phyloP scores from a whole-genome alignment of 2,888 invertebrate species.

The Drosophila infuscata region DNA sequence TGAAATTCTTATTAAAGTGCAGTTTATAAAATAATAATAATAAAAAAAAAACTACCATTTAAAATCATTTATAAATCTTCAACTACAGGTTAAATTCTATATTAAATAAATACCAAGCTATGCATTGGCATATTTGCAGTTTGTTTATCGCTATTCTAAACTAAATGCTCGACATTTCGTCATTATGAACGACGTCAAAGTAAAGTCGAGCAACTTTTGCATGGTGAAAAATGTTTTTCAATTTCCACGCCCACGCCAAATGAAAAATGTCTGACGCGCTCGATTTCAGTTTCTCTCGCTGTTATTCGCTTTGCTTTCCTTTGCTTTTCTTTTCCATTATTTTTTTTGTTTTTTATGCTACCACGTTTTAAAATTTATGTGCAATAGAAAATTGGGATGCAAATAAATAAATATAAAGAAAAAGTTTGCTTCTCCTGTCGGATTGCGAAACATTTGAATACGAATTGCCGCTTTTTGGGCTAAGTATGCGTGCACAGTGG shows the following conservation, averaged over 20 bases:
- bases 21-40: neutral
- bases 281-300: conserved; percentile 55
- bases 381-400: conserved; percentile 36
- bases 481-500: conserved; percentile 54
- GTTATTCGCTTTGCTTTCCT: conserved; percentile 29
- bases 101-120: neutral
- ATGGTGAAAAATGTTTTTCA: conserved; percentile 73
- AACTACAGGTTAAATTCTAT: conserved; percentile 16
- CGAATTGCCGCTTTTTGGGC: conserved; percentile 29
- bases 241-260: conserved; percentile 69
- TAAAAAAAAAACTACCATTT: neutral
- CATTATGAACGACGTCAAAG: conserved; percentile 75
- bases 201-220: conserved; percentile 58
- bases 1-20: too few species aligned
- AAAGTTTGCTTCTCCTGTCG: conserved; percentile 17
- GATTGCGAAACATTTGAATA: conserved; percentile 39
- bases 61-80: neutral
- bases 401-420: conserved; percentile 44
- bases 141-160: conserved; percentile 65
- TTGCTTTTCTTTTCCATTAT: conserved; percentile 16
- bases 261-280: conserved; percentile 67
- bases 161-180: conserved; percentile 67
- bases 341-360: conserved; percentile 47
- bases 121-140: conserved; percentile 19
- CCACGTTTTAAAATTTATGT: conserved; percentile 68